Conservation (phyloP, 1,140 invertebrate species). For the Lamellibrachia luymesi region DNA sequence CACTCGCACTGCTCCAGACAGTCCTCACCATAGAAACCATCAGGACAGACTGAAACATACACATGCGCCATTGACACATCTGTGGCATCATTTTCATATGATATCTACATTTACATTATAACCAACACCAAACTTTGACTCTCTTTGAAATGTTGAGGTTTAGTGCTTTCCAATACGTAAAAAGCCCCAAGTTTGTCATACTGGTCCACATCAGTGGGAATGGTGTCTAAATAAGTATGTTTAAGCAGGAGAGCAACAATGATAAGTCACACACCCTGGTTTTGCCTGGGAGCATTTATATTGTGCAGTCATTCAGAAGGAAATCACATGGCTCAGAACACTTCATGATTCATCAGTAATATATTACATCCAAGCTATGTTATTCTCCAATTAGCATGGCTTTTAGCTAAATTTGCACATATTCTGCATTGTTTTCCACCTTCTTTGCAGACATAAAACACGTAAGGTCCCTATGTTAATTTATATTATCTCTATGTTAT, state of each 20-base stretch:
- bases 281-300: neutral
- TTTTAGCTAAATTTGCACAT: neutral
- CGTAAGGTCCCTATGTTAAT: no score
- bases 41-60: slow-evolving; percentile 48
- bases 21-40: slow-evolving; percentile 53
- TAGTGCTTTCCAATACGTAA: neutral
- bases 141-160: no score
- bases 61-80: neutral
- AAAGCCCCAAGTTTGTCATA: neutral
- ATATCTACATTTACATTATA: neutral
- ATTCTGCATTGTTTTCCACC: neutral
- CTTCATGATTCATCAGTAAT: no score
- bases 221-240: neutral
- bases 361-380: no score
- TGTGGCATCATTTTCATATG: neutral
- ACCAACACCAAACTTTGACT: no score
- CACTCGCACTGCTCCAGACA: slow-evolving; percentile 49
- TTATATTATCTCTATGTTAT: no score
- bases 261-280: neutral
- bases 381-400: no score
- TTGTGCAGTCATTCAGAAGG: neutral
- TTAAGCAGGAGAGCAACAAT: neutral
- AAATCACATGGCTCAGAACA: neutral
- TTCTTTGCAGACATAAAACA: slow-evolving; percentile 15
- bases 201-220: neutral